Base-by-base conservation (phyloP, 2,113 vertebrate genomes). In the Apus apus region DNA sequence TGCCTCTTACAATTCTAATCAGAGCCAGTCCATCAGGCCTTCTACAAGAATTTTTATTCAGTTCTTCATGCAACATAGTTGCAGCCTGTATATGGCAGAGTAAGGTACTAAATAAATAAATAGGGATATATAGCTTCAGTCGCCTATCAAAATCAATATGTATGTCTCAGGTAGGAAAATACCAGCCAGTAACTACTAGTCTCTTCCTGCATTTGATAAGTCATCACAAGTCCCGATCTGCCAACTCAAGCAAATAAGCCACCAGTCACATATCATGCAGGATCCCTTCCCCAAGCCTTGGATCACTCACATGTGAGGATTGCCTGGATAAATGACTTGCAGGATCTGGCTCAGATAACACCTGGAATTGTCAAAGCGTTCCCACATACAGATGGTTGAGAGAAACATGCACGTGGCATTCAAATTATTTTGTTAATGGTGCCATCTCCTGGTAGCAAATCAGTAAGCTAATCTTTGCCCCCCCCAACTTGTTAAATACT, bases 401-500 rank as follows among this genome's bases (percentile, higher is more conserved):
- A 89, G 56, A 57, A 89, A 66, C 70, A 87, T 58, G 12, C 7
- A 56, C 46, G 71, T 78, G 68, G 85, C 94, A 78, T 86, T 96
- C 94, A 98, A 98, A 98, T 98, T 97, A 98, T 97, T 98, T 98
- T 98, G 98, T 98, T 98, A 98, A 97, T 97, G 97, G 97, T 97
- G 98, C 98, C 98, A 98, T 97, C 98, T 98, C 97, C 98, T 98
- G 98, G 98, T 95, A 94, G 95, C 94, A 97, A 96, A 85, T 96
- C 93, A 94, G 56, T 91, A 90, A 93, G 13, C 46, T 91, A 73
- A 95, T 87, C 93, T 93, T 95, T 90, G 48, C 40, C 89, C 79
- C 64, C 5, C 10, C 66, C 62, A 62, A 76, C 48, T 87, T 58
- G 43, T 82, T 84, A 82, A 46, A 79, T 76, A 61, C n/a, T 61